Base-by-base conservation (phyloP, 2,797 vertebrate species). In the Clangula hyemalis region DNA sequence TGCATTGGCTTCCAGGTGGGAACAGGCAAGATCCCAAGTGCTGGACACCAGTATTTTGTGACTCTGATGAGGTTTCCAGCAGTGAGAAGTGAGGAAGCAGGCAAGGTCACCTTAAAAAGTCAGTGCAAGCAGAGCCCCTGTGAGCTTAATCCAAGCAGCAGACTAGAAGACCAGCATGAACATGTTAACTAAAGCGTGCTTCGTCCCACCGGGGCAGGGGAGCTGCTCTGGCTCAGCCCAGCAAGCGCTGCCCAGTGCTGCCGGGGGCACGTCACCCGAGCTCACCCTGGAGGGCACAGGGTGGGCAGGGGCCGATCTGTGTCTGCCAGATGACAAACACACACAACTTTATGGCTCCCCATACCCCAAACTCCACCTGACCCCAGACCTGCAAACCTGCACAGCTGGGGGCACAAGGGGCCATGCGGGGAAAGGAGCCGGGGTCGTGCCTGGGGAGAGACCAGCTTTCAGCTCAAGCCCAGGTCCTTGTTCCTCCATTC, bases 251-350 rank as follows among this genome's bases (percentile, higher is more conserved):
- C 25, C 28, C 5, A 0, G 11, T 6, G 13, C 62, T 13, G 51
- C 51, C 1, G 62, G 39, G 25, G 85, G 60, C 10, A 2, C 3
- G 0, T 2, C 0, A 0, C 34, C 2, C 2, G 47, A 13, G 51
- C 58, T 71, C 10, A 2, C 13, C 28, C 13, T 0, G 3, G 32
- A 51, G 61, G 61, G 36, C 8, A 53, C 51, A 16, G 51, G 51
- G 51, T 28, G 25, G 51, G 27, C 51, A 53, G 51, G 25, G 51
- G 28, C 53, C 17, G 10, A 32, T 56, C 28, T 56, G 16, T 18
- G 53, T 32, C 17, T 56, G 53, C 18, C 53, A 56, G 13, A 19
- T 32, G 54, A 13, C 54, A 57, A 57, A 57, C 19, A 12, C 54
- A n/a, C 10, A 11, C 19, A 57, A n/a, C 7, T n/a, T n/a, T 12